Evolutionary conservation across 2,888 invertebrate species (phyloP).

Genomic region (Mactromeris polynyma): DNA sequence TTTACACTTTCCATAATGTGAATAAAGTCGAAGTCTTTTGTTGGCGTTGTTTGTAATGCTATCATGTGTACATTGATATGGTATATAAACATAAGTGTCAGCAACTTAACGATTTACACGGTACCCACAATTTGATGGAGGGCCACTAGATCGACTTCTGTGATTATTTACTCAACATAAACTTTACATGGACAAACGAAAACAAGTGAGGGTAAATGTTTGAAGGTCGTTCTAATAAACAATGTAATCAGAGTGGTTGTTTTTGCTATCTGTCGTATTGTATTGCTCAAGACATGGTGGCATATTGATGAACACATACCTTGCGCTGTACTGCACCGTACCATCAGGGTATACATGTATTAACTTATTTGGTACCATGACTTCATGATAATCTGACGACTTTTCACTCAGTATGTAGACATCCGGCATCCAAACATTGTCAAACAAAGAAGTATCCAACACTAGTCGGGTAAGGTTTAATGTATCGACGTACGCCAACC

Average conservation of each 20-base stretch:
- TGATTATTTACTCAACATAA: too few relatives aligned
- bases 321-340: conserved; percentile 56
- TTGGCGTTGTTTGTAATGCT: too few relatives aligned
- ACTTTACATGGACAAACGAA: too few relatives aligned
- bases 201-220: too few relatives aligned
- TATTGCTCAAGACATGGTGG: neutral
- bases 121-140: too few relatives aligned
- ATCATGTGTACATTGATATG: too few relatives aligned
- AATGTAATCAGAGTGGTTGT: too few relatives aligned
- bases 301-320: conserved; percentile 3
- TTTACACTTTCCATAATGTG: too few relatives aligned
- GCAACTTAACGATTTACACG: too few relatives aligned
- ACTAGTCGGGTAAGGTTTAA: conserved; percentile 36
- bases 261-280: neutral
- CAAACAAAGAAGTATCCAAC: conserved; percentile 36
- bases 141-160: too few relatives aligned
- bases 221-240: neutral
- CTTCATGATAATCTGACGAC: conserved; percentile 48
- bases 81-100: too few relatives aligned
- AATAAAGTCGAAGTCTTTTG: too few relatives aligned
- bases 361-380: conserved; percentile 60
- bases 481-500: neutral
- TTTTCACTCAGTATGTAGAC: conserved; percentile 60
- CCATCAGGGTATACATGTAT: conserved; percentile 63
- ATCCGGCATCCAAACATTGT: conserved; percentile 57